These are phyloP conservation scores for Chelidonichthys spinosus DNA, from an alignment of 2,797 vertebrate species.

Conservation along the genomic window DNA sequence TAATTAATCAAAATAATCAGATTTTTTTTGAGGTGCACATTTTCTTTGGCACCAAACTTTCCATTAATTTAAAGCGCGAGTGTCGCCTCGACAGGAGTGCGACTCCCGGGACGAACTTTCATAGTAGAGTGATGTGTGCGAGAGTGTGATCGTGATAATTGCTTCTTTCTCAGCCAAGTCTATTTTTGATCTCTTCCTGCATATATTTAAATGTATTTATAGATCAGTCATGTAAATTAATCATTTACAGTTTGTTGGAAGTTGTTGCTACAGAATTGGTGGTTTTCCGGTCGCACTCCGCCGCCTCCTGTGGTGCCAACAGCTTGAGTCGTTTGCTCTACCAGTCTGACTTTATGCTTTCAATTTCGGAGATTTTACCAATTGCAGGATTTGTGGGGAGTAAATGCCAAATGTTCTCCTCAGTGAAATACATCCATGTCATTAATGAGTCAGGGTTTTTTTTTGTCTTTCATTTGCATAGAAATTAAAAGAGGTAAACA, in stretches of 20 bases:
- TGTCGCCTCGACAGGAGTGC: slow-evolving; percentile 28
- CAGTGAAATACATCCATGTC: slow-evolving; percentile 10
- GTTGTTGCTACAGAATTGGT: slow-evolving; percentile 35
- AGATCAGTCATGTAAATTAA: slow-evolving; percentile 57
- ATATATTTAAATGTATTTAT: slow-evolving; percentile 25
- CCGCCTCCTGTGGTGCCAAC: slow-evolving; percentile 15
- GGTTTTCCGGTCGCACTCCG: slow-evolving; percentile 9
- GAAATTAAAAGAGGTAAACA: background rate
- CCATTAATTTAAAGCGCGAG: slow-evolving; percentile 14
- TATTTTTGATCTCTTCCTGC: slow-evolving; percentile 64
- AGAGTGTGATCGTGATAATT: slow-evolving; percentile 76
- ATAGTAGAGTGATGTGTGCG: slow-evolving; percentile 38
- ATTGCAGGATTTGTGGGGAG: background rate
- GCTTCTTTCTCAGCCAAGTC: slow-evolving; percentile 67
- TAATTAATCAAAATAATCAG: too few species aligned
- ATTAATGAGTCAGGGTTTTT: slow-evolving; percentile 11
- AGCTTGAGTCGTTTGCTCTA: slow-evolving; percentile 25
- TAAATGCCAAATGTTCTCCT: slow-evolving; percentile 14
- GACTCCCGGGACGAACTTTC: slow-evolving; percentile 48
- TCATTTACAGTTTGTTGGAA: slow-evolving; percentile 41
- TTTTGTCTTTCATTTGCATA: slow-evolving; percentile 1
- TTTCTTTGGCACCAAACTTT: slow-evolving; percentile 6
- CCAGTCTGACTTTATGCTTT: background rate
- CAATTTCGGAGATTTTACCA: background rate
- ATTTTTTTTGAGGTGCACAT: background rate